phyloP scores from a whole-genome alignment of 2,113 vertebrate genomes.

The Taurulus bubalis region DNA sequence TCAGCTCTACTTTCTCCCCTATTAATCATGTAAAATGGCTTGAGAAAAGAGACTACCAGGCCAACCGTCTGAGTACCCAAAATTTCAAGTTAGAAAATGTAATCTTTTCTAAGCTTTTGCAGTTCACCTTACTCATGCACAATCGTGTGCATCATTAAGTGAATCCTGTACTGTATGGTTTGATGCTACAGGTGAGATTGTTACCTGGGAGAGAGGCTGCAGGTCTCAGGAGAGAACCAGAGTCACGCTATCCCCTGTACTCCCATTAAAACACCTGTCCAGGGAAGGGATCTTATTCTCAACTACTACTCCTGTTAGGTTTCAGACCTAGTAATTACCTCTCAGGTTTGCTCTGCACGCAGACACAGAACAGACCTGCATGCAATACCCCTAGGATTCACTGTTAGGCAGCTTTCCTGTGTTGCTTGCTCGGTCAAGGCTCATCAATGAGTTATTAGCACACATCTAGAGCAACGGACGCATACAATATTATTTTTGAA shows the following conservation, averaged over 20 bases:
- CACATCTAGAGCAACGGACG: conserved; percentile 19
- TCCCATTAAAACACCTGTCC: conserved; percentile 75
- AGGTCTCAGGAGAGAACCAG: conserved; percentile 55
- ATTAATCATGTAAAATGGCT: conserved; percentile 72
- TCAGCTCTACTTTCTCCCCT: conserved; percentile 61
- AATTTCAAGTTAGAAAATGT: conserved; percentile 41
- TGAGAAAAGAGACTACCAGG: conserved; percentile 42
- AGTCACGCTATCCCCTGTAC: conserved; percentile 77
- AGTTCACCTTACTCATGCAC: conserved; percentile 42
- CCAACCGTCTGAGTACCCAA: conserved; percentile 23
- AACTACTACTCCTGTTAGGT: conserved; percentile 55
- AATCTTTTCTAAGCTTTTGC: conserved; percentile 46
- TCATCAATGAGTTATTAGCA: conserved; percentile 46
- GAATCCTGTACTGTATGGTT: conserved; percentile 31
- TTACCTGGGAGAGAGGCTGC: conserved; percentile 67
- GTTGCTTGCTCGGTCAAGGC: conserved; percentile 29
- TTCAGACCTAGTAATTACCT: conserved; percentile 72
- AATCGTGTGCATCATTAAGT: conserved; percentile 64
- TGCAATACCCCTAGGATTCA: conserved; percentile 46
- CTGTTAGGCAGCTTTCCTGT: conserved; percentile 6
- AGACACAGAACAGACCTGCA: conserved; percentile 49
- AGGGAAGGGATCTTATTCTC: conserved; percentile 67
- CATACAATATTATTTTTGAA: neutral
- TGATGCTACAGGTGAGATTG: conserved; percentile 61
- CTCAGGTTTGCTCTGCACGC: conserved; percentile 35